A percentile compares a stretch with the other conserved stretches of the same genome.
These are phyloP conservation scores for Marcusenius ussheri DNA, from an alignment of 2,113 vertebrate species.

Conservation along the genomic window DNA sequence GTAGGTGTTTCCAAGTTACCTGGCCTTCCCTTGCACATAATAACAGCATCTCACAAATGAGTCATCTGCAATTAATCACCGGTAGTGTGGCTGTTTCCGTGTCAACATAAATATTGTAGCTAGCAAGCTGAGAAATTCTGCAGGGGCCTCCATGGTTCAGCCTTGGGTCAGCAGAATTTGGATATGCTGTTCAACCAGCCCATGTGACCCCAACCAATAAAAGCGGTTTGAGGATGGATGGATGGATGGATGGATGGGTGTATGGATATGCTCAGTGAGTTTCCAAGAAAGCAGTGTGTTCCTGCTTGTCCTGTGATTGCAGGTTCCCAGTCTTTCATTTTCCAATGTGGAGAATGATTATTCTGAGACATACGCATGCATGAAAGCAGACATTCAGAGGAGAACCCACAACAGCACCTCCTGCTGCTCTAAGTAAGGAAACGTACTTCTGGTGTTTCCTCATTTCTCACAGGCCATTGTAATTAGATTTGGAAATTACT, in stretches of 20 bases:
- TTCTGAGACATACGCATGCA: neutral
- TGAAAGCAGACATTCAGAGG: neutral
- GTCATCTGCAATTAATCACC: neutral
- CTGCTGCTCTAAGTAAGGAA: neutral
- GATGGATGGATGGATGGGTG: neutral
- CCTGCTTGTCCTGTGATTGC: neutral
- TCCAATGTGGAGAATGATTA: neutral
- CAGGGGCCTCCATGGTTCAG: neutral
- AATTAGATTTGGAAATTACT: neutral
- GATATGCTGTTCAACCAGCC: neutral
- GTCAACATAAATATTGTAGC: neutral
- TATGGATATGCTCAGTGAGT: neutral
- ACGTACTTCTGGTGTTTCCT: neutral
- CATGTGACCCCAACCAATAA: neutral
- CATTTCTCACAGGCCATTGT: neutral
- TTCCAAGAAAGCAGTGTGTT: neutral
- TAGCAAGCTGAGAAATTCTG: neutral
- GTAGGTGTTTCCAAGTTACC: neutral
- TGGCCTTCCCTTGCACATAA: neutral
- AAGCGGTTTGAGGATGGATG: neutral
- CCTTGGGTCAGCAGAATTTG: neutral
- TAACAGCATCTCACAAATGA: neutral
- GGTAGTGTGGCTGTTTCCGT: neutral
- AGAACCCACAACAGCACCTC: neutral
- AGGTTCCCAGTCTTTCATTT: neutral